Conservation (phyloP, 2,888 invertebrate species). For the Drosophila rellima region DNA sequence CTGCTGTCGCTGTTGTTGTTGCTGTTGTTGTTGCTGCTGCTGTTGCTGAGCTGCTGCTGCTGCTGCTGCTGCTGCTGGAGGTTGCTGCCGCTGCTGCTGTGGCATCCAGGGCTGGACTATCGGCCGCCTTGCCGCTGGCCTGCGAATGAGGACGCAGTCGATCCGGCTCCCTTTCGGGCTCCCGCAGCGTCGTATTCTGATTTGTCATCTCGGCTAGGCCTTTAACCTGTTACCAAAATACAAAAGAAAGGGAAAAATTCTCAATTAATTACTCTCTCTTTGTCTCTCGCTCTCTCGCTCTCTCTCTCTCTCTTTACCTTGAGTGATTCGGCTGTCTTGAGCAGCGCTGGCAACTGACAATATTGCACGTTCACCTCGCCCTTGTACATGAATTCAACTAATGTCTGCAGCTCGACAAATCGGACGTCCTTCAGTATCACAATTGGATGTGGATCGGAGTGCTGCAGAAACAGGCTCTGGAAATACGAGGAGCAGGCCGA, state of each 20-base stretch:
- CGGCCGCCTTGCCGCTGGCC: constrained; percentile 70
- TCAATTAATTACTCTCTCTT: not conserved
- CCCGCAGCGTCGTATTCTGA: constrained; percentile 88
- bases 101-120: constrained; percentile 80
- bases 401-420: constrained; percentile 94
- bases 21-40: constrained; percentile 51
- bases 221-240: constrained; percentile 88
- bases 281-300: not conserved
- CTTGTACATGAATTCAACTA: constrained; percentile 98
- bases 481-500: constrained; percentile 98
- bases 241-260: too few relatives aligned
- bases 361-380: constrained; percentile 98
- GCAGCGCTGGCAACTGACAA: constrained; percentile 95
- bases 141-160: constrained; percentile 85
- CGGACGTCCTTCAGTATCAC: constrained; percentile 98
- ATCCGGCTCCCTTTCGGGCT: constrained; percentile 87
- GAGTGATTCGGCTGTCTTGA: constrained; percentile 96
- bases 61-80: constrained; percentile 65
- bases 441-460: constrained; percentile 96
- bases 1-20: constrained; percentile 34
- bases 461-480: constrained; percentile 96
- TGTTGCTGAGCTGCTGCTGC: constrained; percentile 45
- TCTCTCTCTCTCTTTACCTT: constrained; percentile 87
- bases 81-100: constrained; percentile 54
- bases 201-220: constrained; percentile 97